A percentile compares a stretch with the other conserved stretches of the same genome.
Evolutionary conservation across 2,113 vertebrate species (phyloP).

Genomic region (Elanoides forficatus): DNA sequence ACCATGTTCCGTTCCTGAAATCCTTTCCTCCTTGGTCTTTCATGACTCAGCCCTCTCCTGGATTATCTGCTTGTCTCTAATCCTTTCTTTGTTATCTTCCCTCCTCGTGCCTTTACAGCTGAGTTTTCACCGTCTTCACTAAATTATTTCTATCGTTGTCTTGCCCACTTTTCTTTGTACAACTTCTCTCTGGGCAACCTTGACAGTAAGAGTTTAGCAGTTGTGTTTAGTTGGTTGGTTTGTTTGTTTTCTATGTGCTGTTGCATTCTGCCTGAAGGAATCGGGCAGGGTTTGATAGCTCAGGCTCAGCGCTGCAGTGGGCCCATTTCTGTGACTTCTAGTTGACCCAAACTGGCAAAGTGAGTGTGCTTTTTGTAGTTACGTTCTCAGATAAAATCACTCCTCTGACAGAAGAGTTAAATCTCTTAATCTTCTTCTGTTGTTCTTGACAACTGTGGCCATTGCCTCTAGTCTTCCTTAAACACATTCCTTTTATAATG

Average conservation of each 20-base stretch:
- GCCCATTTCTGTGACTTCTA: background rate
- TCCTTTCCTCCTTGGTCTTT: background rate
- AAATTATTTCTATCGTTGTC: accelerated
- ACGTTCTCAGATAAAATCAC: background rate
- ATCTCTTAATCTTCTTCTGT: background rate
- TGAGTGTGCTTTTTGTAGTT: background rate
- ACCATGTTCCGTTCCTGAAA: background rate
- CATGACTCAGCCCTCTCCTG: background rate
- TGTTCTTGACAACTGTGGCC: background rate
- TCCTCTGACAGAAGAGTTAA: background rate
- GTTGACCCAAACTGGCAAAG: background rate
- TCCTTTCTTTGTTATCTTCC: background rate
- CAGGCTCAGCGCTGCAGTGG: background rate
- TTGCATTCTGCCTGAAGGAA: background rate
- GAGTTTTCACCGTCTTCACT: background rate
- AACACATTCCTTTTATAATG: background rate
- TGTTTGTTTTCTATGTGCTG: background rate
- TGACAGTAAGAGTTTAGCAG: background rate
- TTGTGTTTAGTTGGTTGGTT: background rate
- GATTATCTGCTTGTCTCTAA: background rate
- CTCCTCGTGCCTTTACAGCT: background rate
- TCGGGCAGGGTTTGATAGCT: background rate
- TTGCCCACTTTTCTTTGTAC: background rate
- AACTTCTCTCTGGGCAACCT: background rate
- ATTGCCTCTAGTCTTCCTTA: background rate